Percentiles rank a stretch among this genome's conserved stretches.
Evolutionary conservation across 2,888 invertebrate species (phyloP).

Genomic region (Cyaniris semiargus): DNA sequence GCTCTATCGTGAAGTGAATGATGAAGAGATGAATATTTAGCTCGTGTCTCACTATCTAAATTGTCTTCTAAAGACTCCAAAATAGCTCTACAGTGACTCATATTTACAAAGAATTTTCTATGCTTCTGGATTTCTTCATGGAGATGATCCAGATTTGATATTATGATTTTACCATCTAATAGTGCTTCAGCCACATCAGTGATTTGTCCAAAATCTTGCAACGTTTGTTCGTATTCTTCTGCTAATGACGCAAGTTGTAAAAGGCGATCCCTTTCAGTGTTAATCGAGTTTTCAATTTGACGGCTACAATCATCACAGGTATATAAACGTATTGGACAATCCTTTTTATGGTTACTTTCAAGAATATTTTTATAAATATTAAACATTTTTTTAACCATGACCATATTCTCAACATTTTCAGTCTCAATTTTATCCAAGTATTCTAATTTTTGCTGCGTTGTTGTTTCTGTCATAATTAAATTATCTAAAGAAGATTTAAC

Average conservation of each 20-base stretch:
- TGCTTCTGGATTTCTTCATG: conserved; percentile 95
- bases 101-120: conserved; percentile 92
- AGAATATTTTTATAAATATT: conserved; percentile 82
- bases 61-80: conserved; percentile 92
- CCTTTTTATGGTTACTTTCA: conserved; percentile 85
- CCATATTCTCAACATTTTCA: conserved; percentile 82
- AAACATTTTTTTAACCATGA: conserved; percentile 82
- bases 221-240: conserved; percentile 93
- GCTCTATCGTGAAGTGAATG: conserved; percentile 88
- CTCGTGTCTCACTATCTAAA: conserved; percentile 88
- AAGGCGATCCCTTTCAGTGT: conserved; percentile 86
- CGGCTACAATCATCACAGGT: conserved; percentile 84
- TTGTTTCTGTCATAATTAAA: conserved; percentile 82
- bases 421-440: conserved; percentile 86
- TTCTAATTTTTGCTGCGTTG: conserved; percentile 84
- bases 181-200: conserved; percentile 91
- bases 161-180: conserved; percentile 87
- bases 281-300: conserved; percentile 85
- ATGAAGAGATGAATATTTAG: conserved; percentile 86
- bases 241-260: conserved; percentile 87
- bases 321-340: conserved; percentile 85
- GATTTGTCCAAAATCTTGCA: conserved; percentile 92
- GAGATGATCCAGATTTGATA: conserved; percentile 87
- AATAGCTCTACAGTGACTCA: conserved; percentile 92
- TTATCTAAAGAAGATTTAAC: conserved; percentile 78